Evolutionary conservation across 2,797 vertebrate genomes (phyloP), one percentile per base, ranked within the genome.

Genomic region (Lutjanus argentimaculatus): DNA sequence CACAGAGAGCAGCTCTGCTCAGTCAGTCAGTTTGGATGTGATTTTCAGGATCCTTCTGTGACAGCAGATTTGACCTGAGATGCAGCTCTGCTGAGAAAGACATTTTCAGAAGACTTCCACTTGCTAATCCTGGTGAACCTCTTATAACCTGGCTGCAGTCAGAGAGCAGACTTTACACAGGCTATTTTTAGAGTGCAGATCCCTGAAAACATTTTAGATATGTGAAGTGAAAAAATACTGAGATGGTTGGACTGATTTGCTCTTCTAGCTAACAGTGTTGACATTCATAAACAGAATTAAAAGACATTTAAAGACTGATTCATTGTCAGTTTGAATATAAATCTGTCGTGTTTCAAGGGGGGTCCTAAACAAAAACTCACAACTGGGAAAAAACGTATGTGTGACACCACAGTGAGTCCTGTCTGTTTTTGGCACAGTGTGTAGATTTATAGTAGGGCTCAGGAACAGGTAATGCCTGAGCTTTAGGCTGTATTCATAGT

Each of bases 161-260:
- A 89, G 90, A 49, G 76, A 88, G 81, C 75, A 84, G 91, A 81
- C 84, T 94, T 94, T 91, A 82, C 86, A 56, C 84, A 16, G 2
- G 55, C 77, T 96, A 95, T 93, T 92, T 89, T 93, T 93, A 94
- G 85, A 84, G 40, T 25, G 46, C 61, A 85, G 71, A 91, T 92
- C 89, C 84, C 76, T 78, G 67, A 80, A 91, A 87, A 87, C 82
- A 90, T 90, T 79, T 87, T 72, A 74, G 83, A 92, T 89, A 92
- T 91, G 89, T 81, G 72, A 75, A 70, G n/a, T 25, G 75, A 65
- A 52, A 79, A 80, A 70, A 59, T 53, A 30, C 13, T 15, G 19
- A 51, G 17, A 87, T n/a, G 67, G 64, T 53, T 53, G 51, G 57
- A 70, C 49, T 43, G 22, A 74, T 83, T 85, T 85, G 12, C n/a